These are phyloP conservation scores for Melipona quadrifasciata DNA, from an alignment of 1,140 invertebrate genomes.

Conservation along the genomic window DNA sequence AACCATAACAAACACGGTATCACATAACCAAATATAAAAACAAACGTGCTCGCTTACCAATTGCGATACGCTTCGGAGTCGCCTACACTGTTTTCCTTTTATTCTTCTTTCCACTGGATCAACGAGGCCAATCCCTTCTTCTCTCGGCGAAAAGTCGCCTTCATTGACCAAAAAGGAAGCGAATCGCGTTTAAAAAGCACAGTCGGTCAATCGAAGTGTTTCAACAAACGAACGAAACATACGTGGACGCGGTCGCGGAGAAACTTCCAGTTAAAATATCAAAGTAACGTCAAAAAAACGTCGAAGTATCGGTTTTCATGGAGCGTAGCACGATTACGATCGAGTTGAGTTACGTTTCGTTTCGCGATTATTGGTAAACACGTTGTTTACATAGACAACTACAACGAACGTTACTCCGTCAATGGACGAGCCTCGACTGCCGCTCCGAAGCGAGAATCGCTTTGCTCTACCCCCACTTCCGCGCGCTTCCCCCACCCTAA, in stretches of 20 bases:
- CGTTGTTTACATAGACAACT: constrained; percentile 32
- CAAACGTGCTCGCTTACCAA: neutral
- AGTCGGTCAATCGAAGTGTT: constrained; percentile 12
- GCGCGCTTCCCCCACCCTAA: neutral
- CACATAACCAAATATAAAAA: neutral
- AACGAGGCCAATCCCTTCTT: neutral
- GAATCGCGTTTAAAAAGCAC: neutral
- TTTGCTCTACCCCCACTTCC: constrained; percentile 60
- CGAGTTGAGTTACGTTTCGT: neutral
- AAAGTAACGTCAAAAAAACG: neutral
- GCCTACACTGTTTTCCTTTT: too few species aligned
- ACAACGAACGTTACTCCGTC: constrained; percentile 58
- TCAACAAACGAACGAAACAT: neutral
- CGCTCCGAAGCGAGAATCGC: constrained; percentile 47
- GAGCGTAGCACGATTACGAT: neutral
- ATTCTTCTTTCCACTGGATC: neutral
- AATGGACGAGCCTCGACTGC: constrained; percentile 63
- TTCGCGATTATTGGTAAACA: neutral
- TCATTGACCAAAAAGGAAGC: constrained; percentile 2
- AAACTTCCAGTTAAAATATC: neutral
- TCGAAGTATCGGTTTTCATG: neutral
- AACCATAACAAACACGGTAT: neutral
- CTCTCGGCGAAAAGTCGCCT: neutral
- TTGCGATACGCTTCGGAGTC: neutral
- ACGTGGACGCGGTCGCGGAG: too few species aligned